These are phyloP conservation scores for Barbus barbus DNA, from an alignment of 2,113 vertebrate genomes.

Conservation along the genomic window DNA sequence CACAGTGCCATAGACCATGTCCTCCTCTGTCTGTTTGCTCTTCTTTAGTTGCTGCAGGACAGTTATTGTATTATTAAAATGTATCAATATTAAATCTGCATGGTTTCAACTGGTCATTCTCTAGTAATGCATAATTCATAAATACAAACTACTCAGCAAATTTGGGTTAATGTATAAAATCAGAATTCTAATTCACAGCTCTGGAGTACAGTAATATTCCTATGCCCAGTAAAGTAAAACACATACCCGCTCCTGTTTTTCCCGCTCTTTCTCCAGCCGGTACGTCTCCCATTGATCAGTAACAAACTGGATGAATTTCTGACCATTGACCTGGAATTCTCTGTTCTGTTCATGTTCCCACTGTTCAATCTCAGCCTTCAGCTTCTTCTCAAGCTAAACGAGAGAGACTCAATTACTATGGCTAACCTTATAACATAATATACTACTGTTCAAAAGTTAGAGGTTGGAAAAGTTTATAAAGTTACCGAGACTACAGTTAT, in stretches of 20 bases:
- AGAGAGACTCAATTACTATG: neutral
- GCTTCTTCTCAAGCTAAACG: slow-evolving; percentile 85
- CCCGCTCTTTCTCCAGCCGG: slow-evolving; percentile 82
- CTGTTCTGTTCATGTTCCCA: slow-evolving; percentile 80
- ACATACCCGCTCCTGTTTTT: slow-evolving; percentile 86
- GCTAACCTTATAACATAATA: neutral
- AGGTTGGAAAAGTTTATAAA: neutral
- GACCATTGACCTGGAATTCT: slow-evolving; percentile 84
- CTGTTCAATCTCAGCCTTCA: slow-evolving; percentile 77
- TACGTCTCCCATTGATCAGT: slow-evolving; percentile 84
- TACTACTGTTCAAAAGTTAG: too few species aligned
- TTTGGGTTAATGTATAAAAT: neutral
- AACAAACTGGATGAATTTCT: slow-evolving; percentile 86
- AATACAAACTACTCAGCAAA: neutral
- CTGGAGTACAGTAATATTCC: neutral
- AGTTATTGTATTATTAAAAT: neutral
- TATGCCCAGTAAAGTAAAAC: neutral
- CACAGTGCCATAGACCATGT: slow-evolving; percentile 87
- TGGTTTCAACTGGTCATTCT: neutral
- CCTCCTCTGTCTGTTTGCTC: slow-evolving; percentile 83
- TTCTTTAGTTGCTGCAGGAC: slow-evolving; percentile 86
- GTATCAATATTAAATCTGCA: neutral
- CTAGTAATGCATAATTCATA: neutral
- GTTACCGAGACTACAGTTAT: neutral
- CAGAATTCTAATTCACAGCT: neutral